These are phyloP conservation scores for Microcebus griseorufus DNA, from an alignment of 2,113 vertebrate genomes.

Conservation along the genomic window DNA sequence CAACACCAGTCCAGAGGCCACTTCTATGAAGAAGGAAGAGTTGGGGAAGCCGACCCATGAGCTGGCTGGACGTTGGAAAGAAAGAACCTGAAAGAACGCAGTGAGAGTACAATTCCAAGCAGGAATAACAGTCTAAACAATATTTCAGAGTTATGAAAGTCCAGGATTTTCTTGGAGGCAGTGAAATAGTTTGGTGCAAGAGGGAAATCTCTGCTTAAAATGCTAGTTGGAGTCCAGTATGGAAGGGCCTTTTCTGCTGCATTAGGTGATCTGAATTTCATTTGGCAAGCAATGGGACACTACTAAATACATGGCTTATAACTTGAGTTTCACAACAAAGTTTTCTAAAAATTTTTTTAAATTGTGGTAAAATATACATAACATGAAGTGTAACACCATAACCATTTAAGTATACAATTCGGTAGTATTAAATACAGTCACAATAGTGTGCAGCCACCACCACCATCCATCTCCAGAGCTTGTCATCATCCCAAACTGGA, in stretches of 20 bases:
- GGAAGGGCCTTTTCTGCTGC: background rate
- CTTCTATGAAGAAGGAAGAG: background rate
- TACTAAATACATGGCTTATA: background rate
- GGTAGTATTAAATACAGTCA: background rate
- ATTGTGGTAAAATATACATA: background rate
- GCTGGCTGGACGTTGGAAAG: background rate
- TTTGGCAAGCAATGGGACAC: background rate
- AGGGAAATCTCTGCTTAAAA: background rate
- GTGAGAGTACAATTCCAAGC: background rate
- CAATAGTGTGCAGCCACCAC: background rate
- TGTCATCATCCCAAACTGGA: background rate
- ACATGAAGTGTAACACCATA: background rate
- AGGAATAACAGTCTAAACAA: background rate
- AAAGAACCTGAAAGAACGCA: background rate
- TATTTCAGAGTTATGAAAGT: background rate
- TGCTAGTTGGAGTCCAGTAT: background rate
- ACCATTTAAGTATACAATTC: background rate
- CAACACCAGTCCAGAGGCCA: background rate
- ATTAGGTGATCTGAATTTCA: background rate
- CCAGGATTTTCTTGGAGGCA: background rate
- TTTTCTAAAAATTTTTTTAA: background rate
- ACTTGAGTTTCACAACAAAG: background rate
- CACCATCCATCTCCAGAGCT: background rate
- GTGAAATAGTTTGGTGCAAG: background rate
- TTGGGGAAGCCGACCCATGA: background rate